Evolutionary conservation across 2,797 vertebrate species (phyloP).

Genomic region (Parauchenoglanis ngamensis): DNA sequence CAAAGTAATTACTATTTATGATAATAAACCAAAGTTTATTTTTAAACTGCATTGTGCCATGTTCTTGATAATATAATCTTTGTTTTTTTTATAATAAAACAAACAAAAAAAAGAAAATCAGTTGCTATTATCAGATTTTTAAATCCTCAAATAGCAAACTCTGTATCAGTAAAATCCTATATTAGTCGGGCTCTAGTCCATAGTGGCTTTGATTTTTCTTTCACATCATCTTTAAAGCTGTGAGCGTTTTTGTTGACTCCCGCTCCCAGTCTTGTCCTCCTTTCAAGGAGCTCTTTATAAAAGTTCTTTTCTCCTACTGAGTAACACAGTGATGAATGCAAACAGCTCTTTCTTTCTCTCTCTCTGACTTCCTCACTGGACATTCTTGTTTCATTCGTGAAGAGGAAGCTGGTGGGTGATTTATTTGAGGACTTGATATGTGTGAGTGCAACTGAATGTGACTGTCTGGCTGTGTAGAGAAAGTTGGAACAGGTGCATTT

Average conservation of each 20-base stretch:
- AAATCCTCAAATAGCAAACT: too few species aligned
- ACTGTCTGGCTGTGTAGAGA: conserved; percentile 34
- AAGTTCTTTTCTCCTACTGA: conserved; percentile 42
- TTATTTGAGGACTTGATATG: conserved; percentile 32
- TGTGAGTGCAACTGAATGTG: conserved; percentile 42
- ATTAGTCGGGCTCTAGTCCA: too few species aligned
- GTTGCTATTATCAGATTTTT: too few species aligned
- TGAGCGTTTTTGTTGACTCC: conserved; percentile 35
- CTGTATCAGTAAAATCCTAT: too few species aligned
- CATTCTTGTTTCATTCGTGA: conserved; percentile 41
- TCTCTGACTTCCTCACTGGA: conserved; percentile 31
- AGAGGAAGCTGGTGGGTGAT: conserved; percentile 47
- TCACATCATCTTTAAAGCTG: conserved; percentile 6
- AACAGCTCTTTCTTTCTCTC: conserved; percentile 45
- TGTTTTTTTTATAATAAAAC: too few species aligned
- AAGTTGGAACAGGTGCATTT: conserved; percentile 57
- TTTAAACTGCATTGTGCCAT: too few species aligned
- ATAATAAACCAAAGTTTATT: too few species aligned
- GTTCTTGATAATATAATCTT: too few species aligned
- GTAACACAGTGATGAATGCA: conserved; percentile 47
- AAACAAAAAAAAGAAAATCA: too few species aligned
- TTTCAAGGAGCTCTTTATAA: conserved; percentile 49
- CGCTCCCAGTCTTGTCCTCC: conserved; percentile 37
- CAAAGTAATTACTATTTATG: too few species aligned
- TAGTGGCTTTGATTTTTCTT: neutral